A percentile compares a stretch with the other conserved stretches of the same genome.
These are phyloP conservation scores for Euthynnus affinis DNA, from an alignment of 2,797 vertebrate species.

Conservation along the genomic window DNA sequence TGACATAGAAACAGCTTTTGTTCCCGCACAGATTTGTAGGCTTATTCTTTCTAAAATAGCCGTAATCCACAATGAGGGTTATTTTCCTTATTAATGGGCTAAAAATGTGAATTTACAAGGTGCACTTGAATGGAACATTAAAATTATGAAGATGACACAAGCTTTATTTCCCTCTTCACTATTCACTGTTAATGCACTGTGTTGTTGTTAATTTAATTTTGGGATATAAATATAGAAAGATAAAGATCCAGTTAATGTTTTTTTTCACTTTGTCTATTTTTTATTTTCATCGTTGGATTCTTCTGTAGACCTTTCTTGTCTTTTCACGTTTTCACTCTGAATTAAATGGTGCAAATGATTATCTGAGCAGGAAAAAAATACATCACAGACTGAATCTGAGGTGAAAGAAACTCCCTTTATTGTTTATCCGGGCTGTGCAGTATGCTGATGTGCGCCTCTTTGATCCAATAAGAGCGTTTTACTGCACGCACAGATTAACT, in stretches of 20 bases:
- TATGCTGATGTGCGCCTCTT: slow-evolving; percentile 6
- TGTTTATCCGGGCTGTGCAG: not conserved
- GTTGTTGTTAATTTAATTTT: not conserved
- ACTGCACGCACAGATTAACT: slow-evolving; percentile 23
- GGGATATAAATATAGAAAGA: not conserved
- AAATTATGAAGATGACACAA: not conserved
- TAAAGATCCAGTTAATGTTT: not conserved
- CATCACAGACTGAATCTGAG: not conserved
- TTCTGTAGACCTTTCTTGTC: not conserved
- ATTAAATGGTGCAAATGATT: not conserved
- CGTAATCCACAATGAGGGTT: not conserved
- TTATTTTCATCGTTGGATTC: not conserved
- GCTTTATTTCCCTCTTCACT: not conserved
- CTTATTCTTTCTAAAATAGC: not conserved
- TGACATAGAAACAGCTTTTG: no score
- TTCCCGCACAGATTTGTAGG: not conserved
- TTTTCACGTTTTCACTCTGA: not conserved
- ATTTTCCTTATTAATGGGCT: not conserved
- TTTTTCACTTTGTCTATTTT: not conserved
- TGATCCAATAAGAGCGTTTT: slow-evolving; percentile 38
- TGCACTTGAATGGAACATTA: not conserved
- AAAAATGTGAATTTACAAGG: not conserved
- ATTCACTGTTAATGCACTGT: not conserved
- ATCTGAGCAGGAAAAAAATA: not conserved
- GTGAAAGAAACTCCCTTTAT: not conserved